Conservation (phyloP, 1,140 invertebrate genomes). For the Maniola jurtina region DNA sequence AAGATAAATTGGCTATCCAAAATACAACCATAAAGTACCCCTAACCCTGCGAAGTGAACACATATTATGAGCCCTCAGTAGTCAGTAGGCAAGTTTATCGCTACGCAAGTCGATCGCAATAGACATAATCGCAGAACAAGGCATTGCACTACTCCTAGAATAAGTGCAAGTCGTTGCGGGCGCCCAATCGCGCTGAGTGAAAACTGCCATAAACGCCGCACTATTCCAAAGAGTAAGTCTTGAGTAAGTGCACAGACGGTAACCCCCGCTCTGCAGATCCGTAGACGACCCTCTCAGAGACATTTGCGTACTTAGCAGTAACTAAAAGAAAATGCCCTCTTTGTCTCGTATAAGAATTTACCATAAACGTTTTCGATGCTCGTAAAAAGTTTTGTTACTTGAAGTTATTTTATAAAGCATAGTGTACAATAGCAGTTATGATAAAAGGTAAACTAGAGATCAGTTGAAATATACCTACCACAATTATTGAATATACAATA, state of each 20-base stretch:
- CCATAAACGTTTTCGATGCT: background rate
- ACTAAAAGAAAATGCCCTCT: background rate
- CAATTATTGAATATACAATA: too few relatives aligned
- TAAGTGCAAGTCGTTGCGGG: constrained; percentile 46
- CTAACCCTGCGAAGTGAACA: background rate
- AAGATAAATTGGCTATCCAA: too few relatives aligned
- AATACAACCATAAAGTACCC: background rate
- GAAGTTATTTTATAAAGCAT: background rate
- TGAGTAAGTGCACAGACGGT: constrained; percentile 30
- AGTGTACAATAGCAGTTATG: background rate
- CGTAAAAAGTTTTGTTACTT: background rate
- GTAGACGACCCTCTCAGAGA: constrained; percentile 16
- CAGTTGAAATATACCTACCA: too few relatives aligned
- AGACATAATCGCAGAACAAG: constrained; percentile 42
- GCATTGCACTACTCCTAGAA: constrained; percentile 53
- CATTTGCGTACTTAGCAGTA: constrained; percentile 4
- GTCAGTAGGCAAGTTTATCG: constrained; percentile 15
- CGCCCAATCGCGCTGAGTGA: constrained; percentile 70
- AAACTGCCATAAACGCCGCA: constrained; percentile 66
- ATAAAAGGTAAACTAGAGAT: background rate
- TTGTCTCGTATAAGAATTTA: background rate
- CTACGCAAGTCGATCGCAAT: constrained; percentile 27
- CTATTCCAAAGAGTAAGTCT: constrained; percentile 34
- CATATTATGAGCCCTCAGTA: constrained; percentile 1
- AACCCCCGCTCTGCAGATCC: constrained; percentile 5